phyloP scores from a whole-genome alignment of 2,797 vertebrate genomes.

The Echeneis naucrates region DNA sequence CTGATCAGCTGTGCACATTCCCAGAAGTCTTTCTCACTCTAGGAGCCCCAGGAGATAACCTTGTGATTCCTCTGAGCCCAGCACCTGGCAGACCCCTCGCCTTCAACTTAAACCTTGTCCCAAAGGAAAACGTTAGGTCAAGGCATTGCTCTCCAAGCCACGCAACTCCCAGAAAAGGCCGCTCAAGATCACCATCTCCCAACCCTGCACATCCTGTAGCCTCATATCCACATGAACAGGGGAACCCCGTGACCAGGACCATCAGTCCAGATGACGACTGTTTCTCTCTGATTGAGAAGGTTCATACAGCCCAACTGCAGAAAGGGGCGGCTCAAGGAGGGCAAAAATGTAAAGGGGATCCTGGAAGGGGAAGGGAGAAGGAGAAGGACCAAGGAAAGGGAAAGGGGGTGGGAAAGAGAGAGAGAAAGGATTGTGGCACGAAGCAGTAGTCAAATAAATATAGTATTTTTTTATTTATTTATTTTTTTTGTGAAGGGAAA shows the following conservation, averaged over 20 bases:
- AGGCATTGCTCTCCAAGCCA: slow-evolving; percentile 55
- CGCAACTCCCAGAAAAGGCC: slow-evolving; percentile 56
- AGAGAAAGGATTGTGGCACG: slow-evolving; percentile 60
- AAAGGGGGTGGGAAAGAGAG: slow-evolving; percentile 67
- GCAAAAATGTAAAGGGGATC: slow-evolving; percentile 54
- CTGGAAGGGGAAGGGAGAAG: slow-evolving; percentile 52
- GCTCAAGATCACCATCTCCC: slow-evolving; percentile 64
- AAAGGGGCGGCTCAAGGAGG: slow-evolving; percentile 49
- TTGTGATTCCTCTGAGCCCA: slow-evolving; percentile 78
- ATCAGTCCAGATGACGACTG: slow-evolving; percentile 73
- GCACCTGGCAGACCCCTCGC: slow-evolving; percentile 67
- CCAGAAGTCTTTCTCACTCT: slow-evolving; percentile 83
- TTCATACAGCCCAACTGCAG: slow-evolving; percentile 72
- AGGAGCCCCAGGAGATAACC: slow-evolving; percentile 76
- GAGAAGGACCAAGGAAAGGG: slow-evolving; percentile 66
- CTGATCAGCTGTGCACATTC: slow-evolving; percentile 53
- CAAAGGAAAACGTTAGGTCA: slow-evolving; percentile 56
- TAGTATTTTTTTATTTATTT: slow-evolving; percentile 12
- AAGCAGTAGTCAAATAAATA: slow-evolving; percentile 47
- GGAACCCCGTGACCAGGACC: slow-evolving; percentile 7
- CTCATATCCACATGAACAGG: slow-evolving; percentile 26
- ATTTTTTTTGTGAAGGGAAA: background rate
- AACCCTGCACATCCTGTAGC: slow-evolving; percentile 10
- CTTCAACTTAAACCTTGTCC: slow-evolving; percentile 75
- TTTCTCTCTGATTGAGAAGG: slow-evolving; percentile 79